Evolutionary conservation across 2,888 invertebrate genomes (phyloP), one percentile per base, ranked within the genome.

Genomic region (Mythimna ferrago): DNA sequence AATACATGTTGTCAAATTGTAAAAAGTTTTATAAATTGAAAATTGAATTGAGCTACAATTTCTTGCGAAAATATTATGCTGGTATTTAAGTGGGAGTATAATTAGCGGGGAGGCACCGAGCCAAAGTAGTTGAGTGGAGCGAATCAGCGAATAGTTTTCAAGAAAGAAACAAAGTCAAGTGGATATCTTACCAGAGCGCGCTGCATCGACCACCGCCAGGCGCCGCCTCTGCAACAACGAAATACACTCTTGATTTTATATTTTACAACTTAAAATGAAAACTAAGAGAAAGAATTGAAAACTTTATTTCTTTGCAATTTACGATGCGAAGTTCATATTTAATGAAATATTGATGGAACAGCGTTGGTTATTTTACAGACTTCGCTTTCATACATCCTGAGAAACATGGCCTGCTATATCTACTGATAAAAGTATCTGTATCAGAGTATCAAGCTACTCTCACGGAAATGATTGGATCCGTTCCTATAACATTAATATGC

Each of bases 21-120:
- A 19, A 61, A n/a, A 38, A 53, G 14, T 38, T 66, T 79, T 19
- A 21, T 44, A 64, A 35, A 44, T 58, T 68, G 44, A 11, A 11
- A 44, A 44, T 44, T 70, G 32, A 67, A 73, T 60, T 54, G 32
- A 74, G 68, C 16, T 68, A 69, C 66, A 71, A 67, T 75, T 69
- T 84, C 73, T 69, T 64, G 57, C 72, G 48, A 75, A 80, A 84
- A 81, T 80, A 79, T 81, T 76, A 74, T 61, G 80, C 61, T 83
- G 80, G 75, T 83, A 78, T 84, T 80, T 80, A 78, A 84, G 80
- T 83, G 54, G 68, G 65, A 78, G 81, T 81, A 86, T 91, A 92
- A 92, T 92, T 91, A 92, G 88, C 83, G 78, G 83, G 77, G 82
- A 85, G 91, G 92, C 91, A 90, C 85, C 64, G 87, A 88, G 90